Evolutionary conservation across 2,113 vertebrate species (phyloP).

Genomic region (Pluvianellus socialis): DNA sequence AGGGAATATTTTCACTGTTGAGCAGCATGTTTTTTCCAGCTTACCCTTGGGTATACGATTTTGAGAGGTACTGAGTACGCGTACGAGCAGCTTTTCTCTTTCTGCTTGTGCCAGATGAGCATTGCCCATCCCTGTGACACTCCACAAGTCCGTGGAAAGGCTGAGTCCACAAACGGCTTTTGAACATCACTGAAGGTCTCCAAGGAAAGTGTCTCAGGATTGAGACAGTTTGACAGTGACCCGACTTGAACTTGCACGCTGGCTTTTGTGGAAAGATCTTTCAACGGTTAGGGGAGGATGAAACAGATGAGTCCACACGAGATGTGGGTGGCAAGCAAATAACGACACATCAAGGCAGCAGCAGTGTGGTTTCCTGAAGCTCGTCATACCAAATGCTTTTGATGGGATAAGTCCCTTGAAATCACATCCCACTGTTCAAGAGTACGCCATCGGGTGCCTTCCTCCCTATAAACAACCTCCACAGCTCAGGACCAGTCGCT

Average conservation of each 20-base stretch:
- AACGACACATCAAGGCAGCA: background rate
- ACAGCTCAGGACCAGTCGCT: background rate
- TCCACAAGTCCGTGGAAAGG: fast-evolving
- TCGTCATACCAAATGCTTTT: background rate
- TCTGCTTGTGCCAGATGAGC: background rate
- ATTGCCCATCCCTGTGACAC: background rate
- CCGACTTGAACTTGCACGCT: fast-evolving
- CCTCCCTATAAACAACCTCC: background rate
- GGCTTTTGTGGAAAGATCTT: background rate
- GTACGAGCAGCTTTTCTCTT: background rate
- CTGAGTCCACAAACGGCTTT: background rate
- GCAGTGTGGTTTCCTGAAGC: background rate
- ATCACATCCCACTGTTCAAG: background rate
- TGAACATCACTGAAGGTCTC: background rate
- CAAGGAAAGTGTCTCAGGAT: background rate
- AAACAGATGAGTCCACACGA: background rate
- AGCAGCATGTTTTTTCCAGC: background rate
- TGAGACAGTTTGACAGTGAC: background rate
- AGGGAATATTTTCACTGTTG: background rate
- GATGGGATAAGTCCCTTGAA: background rate
- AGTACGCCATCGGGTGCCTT: fast-evolving
- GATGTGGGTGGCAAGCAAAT: background rate
- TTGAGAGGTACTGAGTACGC: background rate
- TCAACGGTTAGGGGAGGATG: background rate
- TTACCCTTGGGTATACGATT: background rate